These are phyloP conservation scores for Centruroides sculpturatus DNA, from an alignment of 1,140 invertebrate genomes.

Conservation along the genomic window DNA sequence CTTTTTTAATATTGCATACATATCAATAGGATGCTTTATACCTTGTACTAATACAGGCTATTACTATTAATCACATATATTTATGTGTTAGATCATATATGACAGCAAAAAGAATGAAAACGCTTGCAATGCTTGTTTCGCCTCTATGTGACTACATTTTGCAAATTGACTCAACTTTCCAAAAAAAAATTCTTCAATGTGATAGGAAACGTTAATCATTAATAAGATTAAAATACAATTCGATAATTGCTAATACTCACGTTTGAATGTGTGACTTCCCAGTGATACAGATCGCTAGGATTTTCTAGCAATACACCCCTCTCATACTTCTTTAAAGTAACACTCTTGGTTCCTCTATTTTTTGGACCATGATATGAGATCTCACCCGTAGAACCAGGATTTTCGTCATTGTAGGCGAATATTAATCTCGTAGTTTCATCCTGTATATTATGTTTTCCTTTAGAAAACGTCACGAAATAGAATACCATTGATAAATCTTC, in stretches of 20 bases:
- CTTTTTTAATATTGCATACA: no score
- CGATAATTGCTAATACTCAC: not conserved
- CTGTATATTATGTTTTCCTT: constrained; percentile 2
- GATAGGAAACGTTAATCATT: no score
- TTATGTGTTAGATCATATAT: no score
- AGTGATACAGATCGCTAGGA: not conserved
- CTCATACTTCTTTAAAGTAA: not conserved
- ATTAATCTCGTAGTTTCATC: constrained; percentile 21
- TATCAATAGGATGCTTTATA: no score
- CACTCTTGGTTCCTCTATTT: constrained; percentile 15
- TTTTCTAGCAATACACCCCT: not conserved
- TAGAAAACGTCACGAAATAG: not conserved
- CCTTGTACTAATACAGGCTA: no score
- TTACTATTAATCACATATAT: no score
- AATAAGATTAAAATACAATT: no score
- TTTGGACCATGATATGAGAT: constrained; percentile 15
- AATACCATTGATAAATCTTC: not conserved
- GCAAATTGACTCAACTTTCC: no score
- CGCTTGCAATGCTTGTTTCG: no score
- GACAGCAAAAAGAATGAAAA: no score
- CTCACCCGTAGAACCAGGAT: constrained; percentile 17
- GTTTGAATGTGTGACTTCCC: constrained; percentile 13
- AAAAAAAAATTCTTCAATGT: no score
- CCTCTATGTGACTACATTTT: no score
- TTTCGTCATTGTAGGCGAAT: constrained; percentile 21